A percentile compares a stretch with the other conserved stretches of the same genome.
Evolutionary conservation across 2,797 vertebrate species (phyloP).

Genomic region (Chromobotia macracanthus): DNA sequence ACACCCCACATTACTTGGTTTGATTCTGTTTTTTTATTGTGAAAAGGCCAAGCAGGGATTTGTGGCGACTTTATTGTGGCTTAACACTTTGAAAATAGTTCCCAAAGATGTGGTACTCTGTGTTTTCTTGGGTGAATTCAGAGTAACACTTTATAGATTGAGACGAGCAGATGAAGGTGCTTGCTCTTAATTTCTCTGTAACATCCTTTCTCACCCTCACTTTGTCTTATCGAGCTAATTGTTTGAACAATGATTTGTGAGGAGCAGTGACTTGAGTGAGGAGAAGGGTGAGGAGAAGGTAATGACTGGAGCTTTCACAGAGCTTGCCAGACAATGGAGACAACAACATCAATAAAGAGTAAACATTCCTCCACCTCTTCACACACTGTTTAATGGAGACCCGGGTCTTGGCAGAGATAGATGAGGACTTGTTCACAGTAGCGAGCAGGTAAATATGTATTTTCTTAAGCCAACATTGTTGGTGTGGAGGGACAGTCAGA

Average conservation of each 20-base stretch:
- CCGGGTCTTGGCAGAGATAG: conserved; percentile 75
- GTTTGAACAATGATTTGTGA: conserved; percentile 66
- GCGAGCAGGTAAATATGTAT: conserved; percentile 75
- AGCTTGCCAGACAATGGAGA: conserved; percentile 70
- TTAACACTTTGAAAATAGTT: conserved; percentile 13
- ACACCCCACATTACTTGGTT: conserved; percentile 1
- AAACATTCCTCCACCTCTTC: conserved; percentile 69
- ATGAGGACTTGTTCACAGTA: conserved; percentile 69
- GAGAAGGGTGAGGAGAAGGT: conserved; percentile 61
- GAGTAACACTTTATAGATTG: conserved; percentile 26
- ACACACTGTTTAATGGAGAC: conserved; percentile 78
- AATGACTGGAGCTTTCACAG: conserved; percentile 71
- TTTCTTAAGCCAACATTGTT: conserved; percentile 70
- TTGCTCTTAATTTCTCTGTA: conserved; percentile 36
- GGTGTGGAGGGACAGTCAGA: conserved; percentile 69
- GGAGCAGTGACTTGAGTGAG: conserved; percentile 65
- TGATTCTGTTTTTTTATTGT: conserved; percentile 3
- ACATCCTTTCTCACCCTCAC: conserved; percentile 33
- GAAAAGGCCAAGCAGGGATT: not conserved
- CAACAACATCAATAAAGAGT: conserved; percentile 74
- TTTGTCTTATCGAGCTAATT: conserved; percentile 65
- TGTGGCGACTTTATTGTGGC: conserved; percentile 7
- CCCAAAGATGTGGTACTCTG: not conserved
- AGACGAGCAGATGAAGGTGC: conserved; percentile 23
- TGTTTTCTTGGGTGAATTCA: conserved; percentile 12